These are phyloP conservation scores for Zapornia atra DNA, from an alignment of 2,113 vertebrate species.

Conservation along the genomic window DNA sequence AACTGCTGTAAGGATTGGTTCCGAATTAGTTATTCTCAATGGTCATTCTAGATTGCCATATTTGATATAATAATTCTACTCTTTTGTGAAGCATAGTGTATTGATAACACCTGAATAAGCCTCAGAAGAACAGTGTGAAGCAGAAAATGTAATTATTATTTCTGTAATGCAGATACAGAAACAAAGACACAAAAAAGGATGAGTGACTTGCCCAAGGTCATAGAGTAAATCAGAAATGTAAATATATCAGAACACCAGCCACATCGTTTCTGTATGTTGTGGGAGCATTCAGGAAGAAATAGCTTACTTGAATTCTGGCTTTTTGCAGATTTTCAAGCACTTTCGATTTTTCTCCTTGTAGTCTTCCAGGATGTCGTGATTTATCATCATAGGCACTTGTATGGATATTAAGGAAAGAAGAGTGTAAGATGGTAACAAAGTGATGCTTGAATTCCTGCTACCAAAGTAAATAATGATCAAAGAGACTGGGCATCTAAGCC, in stretches of 20 bases:
- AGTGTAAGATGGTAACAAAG: background rate
- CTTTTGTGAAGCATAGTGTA: background rate
- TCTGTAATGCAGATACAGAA: conserved; percentile 1
- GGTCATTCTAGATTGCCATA: background rate
- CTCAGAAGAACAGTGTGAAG: background rate
- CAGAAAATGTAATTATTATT: conserved; percentile 37
- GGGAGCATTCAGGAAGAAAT: background rate
- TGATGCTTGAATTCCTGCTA: background rate
- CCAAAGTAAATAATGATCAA: background rate
- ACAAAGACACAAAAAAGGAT: background rate
- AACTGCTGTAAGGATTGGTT: background rate
- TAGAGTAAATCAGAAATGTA: background rate
- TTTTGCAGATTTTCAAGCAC: background rate
- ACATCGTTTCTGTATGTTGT: background rate
- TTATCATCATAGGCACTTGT: background rate
- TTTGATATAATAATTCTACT: background rate
- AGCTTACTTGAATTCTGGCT: background rate
- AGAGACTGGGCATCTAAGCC: background rate
- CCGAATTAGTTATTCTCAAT: background rate
- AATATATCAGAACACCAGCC: background rate
- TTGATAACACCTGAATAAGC: background rate
- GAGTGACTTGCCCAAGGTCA: background rate
- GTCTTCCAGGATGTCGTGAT: background rate
- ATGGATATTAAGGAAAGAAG: background rate
- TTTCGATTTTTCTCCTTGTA: background rate